These are phyloP conservation scores for Keiferia lycopersicella DNA, from an alignment of 2,888 invertebrate genomes.

Conservation along the genomic window DNA sequence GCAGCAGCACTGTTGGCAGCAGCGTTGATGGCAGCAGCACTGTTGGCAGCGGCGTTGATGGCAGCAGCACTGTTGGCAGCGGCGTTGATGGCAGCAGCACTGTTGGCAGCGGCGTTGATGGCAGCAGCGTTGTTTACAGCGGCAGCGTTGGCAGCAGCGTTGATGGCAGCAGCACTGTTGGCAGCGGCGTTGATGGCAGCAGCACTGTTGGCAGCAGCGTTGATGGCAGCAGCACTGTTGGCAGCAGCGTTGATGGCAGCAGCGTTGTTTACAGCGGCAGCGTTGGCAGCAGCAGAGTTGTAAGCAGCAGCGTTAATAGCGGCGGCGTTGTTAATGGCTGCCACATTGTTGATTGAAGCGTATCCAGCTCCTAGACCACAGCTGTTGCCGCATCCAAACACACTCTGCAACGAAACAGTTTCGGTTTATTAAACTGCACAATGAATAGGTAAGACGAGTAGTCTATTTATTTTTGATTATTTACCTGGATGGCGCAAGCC, in stretches of 20 bases:
- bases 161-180: no score
- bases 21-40: background rate
- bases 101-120: background rate
- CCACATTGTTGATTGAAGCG: background rate
- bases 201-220: background rate
- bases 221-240: background rate
- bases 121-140: background rate
- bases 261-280: background rate
- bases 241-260: background rate
- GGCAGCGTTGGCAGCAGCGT: constrained; percentile 2
- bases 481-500: constrained; percentile 51
- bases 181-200: background rate
- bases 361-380: background rate
- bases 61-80: background rate
- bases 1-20: background rate
- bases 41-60: background rate
- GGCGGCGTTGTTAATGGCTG: background rate
- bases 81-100: background rate
- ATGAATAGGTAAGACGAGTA: no score
- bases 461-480: background rate
- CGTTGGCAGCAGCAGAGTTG: background rate
- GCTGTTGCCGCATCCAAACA: no score
- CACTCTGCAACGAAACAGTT: no score
- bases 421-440: no score
- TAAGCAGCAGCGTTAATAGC: background rate